Percentiles rank a stretch among this genome's conserved stretches.
Evolutionary conservation across 2,113 vertebrate genomes (phyloP).

Genomic region (Silurus glanis): DNA sequence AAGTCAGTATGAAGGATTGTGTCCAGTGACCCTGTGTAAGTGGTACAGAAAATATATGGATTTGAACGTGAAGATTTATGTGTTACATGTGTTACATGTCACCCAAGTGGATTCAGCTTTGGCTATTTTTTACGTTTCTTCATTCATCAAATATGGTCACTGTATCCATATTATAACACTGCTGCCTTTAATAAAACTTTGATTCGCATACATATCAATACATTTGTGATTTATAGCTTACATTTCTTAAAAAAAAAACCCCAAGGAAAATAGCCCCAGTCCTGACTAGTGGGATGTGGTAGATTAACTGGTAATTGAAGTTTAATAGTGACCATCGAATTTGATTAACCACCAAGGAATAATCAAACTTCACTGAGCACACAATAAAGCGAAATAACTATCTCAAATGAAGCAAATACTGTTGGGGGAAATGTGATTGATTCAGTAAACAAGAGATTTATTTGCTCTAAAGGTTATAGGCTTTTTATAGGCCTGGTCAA

Average conservation of each 20-base stretch:
- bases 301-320: not conserved
- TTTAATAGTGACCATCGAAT: not conserved
- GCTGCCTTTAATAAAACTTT: not conserved
- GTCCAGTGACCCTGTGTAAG: too few species aligned
- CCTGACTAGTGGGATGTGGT: not conserved
- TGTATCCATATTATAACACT: not conserved
- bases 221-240: not conserved
- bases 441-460: constrained; percentile 12
- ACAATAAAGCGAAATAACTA: not conserved
- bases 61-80: too few species aligned
- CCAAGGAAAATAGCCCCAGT: not conserved
- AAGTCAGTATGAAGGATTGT: too few species aligned
- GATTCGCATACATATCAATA: not conserved
- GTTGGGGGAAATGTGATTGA: not conserved
- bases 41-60: too few species aligned
- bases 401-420: not conserved
- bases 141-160: not conserved
- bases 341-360: not conserved
- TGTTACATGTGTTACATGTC: too few species aligned
- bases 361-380: not conserved
- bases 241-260: not conserved
- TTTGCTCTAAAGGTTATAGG: not conserved
- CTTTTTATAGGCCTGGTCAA: constrained; percentile 9
- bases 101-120: too few species aligned
- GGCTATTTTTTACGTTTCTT: too few species aligned